A percentile compares a stretch with the other conserved stretches of the same genome.
Conservation (phyloP, 2,888 invertebrate species). For the Synanthedon andrenaeformis region DNA sequence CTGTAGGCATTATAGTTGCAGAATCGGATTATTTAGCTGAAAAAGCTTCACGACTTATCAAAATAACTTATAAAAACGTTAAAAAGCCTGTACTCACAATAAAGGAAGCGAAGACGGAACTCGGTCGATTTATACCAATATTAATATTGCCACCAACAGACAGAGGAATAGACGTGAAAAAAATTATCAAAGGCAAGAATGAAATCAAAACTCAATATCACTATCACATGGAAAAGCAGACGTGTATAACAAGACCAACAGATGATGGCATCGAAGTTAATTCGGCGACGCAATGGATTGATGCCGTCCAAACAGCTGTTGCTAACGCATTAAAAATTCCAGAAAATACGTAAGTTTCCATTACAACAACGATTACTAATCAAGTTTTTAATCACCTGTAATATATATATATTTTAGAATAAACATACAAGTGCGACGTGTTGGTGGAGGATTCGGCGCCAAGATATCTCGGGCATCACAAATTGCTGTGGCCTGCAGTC, state of each 20-base stretch:
- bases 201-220: conserved; percentile 76
- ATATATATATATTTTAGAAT: conserved; percentile 52
- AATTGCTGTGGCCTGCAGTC: conserved; percentile 72
- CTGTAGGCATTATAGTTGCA: conserved; percentile 66
- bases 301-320: conserved; percentile 63
- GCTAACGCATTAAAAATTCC: conserved; percentile 66
- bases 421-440: conserved; percentile 62
- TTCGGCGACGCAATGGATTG: conserved; percentile 72
- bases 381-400: too few relatives aligned
- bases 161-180: conserved; percentile 37
- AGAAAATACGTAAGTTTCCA: conserved; percentile 63
- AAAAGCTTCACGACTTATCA: conserved; percentile 66
- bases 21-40: conserved; percentile 61
- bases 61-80: conserved; percentile 57
- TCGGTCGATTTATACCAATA: conserved; percentile 15
- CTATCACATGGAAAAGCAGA: conserved; percentile 78
- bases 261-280: conserved; percentile 78
- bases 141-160: conserved; percentile 19
- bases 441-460: conserved; percentile 72
- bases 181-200: conserved; percentile 60
- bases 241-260: conserved; percentile 72
- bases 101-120: conserved; percentile 20
- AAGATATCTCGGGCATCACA: conserved; percentile 75
- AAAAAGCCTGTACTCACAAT: conserved; percentile 31
- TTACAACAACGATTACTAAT: neutral